Conservation (phyloP, 2,888 invertebrate genomes). For the Argyra leucocephala region DNA sequence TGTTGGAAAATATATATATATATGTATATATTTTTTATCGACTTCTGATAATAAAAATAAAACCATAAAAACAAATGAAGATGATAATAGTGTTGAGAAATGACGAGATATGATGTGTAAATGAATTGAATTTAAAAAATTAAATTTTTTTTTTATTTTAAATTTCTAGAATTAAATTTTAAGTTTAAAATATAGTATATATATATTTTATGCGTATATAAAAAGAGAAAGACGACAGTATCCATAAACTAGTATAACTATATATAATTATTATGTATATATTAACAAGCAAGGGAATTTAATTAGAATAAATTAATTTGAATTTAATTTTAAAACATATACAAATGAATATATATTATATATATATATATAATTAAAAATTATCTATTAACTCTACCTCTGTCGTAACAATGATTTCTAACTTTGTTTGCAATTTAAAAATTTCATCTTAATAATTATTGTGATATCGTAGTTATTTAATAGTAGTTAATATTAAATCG, state of each 20-base stretch:
- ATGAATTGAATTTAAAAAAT: neutral
- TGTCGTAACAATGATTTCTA: neutral
- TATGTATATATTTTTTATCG: no score
- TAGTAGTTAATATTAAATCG: neutral
- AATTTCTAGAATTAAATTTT: no score
- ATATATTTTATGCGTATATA: no score
- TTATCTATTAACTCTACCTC: neutral
- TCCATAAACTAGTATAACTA: neutral
- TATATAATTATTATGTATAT: neutral
- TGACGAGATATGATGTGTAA: no score
- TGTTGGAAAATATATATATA: no score
- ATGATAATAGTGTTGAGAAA: no score
- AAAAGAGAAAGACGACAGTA: neutral
- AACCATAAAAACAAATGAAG: no score
- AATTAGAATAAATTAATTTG: neutral
- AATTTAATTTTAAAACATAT: neutral
- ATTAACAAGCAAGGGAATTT: constrained; percentile 2
- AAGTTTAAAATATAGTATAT: neutral
- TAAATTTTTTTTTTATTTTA: neutral
- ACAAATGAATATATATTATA: neutral
- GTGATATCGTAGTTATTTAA: neutral
- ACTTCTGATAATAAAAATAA: no score
- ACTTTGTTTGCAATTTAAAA: neutral
- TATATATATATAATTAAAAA: neutral
- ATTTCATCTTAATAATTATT: neutral